Base-by-base conservation (phyloP, 2,113 vertebrate species). In the Hydrolagus affinis region DNA sequence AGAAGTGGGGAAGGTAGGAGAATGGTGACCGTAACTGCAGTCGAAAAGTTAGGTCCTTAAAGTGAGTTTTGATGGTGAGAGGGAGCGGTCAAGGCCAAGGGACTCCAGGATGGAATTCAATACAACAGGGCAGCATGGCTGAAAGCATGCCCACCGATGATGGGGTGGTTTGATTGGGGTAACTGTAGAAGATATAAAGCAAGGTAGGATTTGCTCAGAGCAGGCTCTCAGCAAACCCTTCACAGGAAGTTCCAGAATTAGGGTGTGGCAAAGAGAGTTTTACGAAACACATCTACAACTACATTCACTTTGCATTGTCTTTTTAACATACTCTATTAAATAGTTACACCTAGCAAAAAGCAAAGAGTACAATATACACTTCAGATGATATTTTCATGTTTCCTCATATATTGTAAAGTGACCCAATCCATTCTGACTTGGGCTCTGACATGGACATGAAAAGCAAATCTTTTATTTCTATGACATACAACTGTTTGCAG, bases 11-110 rank as follows among this genome's bases (percentile, higher is more conserved):
- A 85, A 21, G 56, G 32, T 19, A 76, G 28, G 70, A 60, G 73
- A 76, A 64, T 69, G 71, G 75, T 83, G 85, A 64, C 23, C n/a
- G 70, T 85, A 44, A 44, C 44, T 44, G 44, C 6, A 6, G 44
- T 44, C 44, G 44, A 44, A 44, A 44, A 44, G 44, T n/a, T 86
- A 87, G 60, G 66, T 44, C 60, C 70, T 56, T 72, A 86, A 23
- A 85, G 74, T 56, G 74, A 85, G 85, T 85, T 85, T 86, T 68
- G 12, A 70, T 66, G 76, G 57, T 85, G 21, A 69, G 32, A 44
- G 44, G 44, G 44, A 44, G 44, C 1, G 44, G 44, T 44, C 44
- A 44, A 44, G 6, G 44, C 44, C 44, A 44, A 44, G 44, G 44
- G 44, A 44, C 44, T 44, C 44, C 44, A 44, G 44, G 6, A 44